Base-by-base conservation (phyloP, 2,797 vertebrate genomes). In the Strix occidentalis region DNA sequence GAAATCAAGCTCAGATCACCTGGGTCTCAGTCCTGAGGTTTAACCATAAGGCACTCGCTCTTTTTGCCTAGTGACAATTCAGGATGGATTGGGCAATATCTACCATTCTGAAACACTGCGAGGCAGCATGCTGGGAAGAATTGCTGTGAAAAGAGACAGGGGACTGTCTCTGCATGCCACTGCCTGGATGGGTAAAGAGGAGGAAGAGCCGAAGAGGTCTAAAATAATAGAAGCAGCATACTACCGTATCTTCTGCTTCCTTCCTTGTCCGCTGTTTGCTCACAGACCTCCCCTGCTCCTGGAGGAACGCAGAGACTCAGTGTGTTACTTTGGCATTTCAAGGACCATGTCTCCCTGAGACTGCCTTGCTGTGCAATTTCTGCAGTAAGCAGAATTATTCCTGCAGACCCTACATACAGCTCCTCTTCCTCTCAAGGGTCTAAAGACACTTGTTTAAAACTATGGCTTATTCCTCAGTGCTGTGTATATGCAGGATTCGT, bases 181-280 rank as follows among this genome's bases (percentile, higher is more conserved):
- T 81, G 81, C 85, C 85, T 64, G 70, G 72, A 51, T 66, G 48
- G 48, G 61, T 57, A 68, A 91, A 91, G 87, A 87, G 35, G 20
- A 90, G 54, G 26, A 82, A 93, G 81, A 94, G 35, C 39, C 9
- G 6, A 82, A 84, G 70, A 83, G 58, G 90, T 48, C 51, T 89
- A 68, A 95, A 96, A 81, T 76, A 92, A 87, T 2, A 92, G 86
- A 92, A 91, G 71, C 51, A 72, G 84, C 50, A 90, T 28, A 43
- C 33, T 84, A 60, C 64, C 60, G 75, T 28, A 84, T 84, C 66
- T 89, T 87, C 41, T 6, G 28, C 54, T 89, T 88, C 70, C 65
- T 24, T 57, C 23, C 18, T 53, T 58, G 35, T 66, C 58, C 65
- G 54, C 57, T 88, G 53, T 68, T 92, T 95, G 70, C 61, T 88